phyloP scores from a whole-genome alignment of 2,888 invertebrate species.

The Heteropelma amictum region DNA sequence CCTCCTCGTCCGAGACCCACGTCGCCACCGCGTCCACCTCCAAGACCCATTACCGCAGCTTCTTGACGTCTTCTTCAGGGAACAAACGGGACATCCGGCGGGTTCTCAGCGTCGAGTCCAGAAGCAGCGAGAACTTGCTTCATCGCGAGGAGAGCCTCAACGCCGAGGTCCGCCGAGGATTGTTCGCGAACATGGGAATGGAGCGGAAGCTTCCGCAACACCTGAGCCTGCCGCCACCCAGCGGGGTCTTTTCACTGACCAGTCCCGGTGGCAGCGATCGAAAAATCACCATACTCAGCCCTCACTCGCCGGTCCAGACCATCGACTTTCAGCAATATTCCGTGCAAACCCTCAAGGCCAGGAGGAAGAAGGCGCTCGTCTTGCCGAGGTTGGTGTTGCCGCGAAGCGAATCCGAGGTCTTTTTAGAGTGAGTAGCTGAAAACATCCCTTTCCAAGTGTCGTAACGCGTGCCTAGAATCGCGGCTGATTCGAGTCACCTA shows the following conservation, averaged over 20 bases:
- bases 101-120: conserved; percentile 79
- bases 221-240: conserved; percentile 84
- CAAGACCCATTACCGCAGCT: conserved; percentile 81
- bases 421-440: conserved; percentile 81
- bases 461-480: conserved; percentile 28
- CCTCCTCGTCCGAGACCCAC: conserved; percentile 79
- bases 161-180: conserved; percentile 84
- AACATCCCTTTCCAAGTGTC: conserved; percentile 29
- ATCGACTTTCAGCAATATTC: conserved; percentile 82
- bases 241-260: conserved; percentile 80
- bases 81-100: conserved; percentile 83
- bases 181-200: conserved; percentile 82
- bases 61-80: conserved; percentile 81
- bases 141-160: conserved; percentile 80
- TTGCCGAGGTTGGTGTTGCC: conserved; percentile 87
- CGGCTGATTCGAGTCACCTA: too few relatives aligned
- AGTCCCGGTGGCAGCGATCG: conserved; percentile 80
- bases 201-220: conserved; percentile 84
- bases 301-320: conserved; percentile 86
- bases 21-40: conserved; percentile 77
- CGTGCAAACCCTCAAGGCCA: conserved; percentile 80
- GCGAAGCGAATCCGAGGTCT: conserved; percentile 86
- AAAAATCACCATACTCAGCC: conserved; percentile 88
- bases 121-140: conserved; percentile 82
- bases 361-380: conserved; percentile 87